Percentiles rank a stretch among this genome's conserved stretches.
Evolutionary conservation across 2,888 invertebrate species (phyloP).

Genomic region (Hydraecia micacea): DNA sequence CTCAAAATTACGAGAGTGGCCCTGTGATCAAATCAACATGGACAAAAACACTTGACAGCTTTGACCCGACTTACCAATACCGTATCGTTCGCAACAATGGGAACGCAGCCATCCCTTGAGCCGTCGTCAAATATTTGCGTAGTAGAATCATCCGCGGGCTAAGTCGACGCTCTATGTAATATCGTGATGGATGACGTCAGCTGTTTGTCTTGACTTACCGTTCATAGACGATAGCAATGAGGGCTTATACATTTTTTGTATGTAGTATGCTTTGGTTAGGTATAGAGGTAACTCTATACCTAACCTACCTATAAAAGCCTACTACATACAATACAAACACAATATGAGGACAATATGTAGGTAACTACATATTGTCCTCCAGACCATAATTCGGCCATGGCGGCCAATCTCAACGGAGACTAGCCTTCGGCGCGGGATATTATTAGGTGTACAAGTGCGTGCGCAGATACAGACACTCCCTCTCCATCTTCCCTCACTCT

Average conservation of each 20-base stretch:
- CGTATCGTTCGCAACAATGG: constrained; percentile 68
- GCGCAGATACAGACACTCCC: no score
- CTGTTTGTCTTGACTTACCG: constrained; percentile 65
- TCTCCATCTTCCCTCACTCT: no score
- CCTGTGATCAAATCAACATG: neutral
- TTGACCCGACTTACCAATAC: neutral
- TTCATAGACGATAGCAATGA: constrained; percentile 54
- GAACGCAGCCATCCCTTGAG: constrained; percentile 68
- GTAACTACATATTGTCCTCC: no score
- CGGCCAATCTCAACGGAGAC: no score
- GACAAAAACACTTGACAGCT: neutral
- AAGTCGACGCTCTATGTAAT: constrained; percentile 79
- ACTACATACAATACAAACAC: no score
- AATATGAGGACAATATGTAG: no score
- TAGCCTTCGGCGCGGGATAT: no score
- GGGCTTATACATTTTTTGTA: constrained; percentile 54
- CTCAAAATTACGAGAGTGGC: neutral
- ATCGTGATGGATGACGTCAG: constrained; percentile 84
- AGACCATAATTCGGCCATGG: no score
- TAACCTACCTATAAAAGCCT: no score
- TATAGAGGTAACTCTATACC: no score
- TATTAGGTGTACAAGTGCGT: no score
- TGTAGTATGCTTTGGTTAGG: no score
- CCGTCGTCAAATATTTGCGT: constrained; percentile 85
- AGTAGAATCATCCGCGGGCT: constrained; percentile 84